Evolutionary conservation across 2,797 vertebrate genomes (phyloP).

Genomic region (Sciurus carolinensis): DNA sequence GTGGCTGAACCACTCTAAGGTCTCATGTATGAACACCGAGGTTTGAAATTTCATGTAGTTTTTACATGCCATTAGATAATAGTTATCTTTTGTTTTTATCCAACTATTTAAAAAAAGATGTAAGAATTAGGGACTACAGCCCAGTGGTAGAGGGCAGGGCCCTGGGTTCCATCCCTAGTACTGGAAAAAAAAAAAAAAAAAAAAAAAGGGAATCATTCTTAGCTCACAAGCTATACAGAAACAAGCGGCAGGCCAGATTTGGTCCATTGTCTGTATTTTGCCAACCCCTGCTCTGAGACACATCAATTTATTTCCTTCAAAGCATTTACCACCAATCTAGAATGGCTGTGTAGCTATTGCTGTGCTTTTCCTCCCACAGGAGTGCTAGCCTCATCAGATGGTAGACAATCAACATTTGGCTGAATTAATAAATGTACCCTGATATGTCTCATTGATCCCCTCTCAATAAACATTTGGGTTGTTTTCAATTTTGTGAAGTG

Average conservation of each 20-base stretch:
- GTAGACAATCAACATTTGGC: not conserved
- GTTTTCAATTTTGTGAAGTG: not conserved
- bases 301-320: not conserved
- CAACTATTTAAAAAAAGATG: not conserved
- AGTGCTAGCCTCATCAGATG: not conserved
- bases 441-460: constrained; percentile 1
- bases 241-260: not conserved
- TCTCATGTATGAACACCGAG: not conserved
- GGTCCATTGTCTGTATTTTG: not conserved
- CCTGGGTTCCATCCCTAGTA: too few relatives aligned
- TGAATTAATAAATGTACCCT: constrained; percentile 30
- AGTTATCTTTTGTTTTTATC: not conserved
- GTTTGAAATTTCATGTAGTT: constrained; percentile 10
- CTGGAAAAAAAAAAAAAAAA: not conserved
- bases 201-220: not conserved
- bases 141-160: too few relatives aligned
- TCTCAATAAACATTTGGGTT: constrained; percentile 26
- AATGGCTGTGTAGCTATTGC: not conserved
- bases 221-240: not conserved
- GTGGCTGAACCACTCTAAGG: not conserved
- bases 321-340: not conserved
- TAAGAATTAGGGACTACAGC: too few relatives aligned
- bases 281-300: not conserved
- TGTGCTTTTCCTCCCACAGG: not conserved
- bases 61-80: not conserved